These are phyloP conservation scores for Crepidodera aurea DNA, from an alignment of 2,888 invertebrate genomes.

Conservation along the genomic window DNA sequence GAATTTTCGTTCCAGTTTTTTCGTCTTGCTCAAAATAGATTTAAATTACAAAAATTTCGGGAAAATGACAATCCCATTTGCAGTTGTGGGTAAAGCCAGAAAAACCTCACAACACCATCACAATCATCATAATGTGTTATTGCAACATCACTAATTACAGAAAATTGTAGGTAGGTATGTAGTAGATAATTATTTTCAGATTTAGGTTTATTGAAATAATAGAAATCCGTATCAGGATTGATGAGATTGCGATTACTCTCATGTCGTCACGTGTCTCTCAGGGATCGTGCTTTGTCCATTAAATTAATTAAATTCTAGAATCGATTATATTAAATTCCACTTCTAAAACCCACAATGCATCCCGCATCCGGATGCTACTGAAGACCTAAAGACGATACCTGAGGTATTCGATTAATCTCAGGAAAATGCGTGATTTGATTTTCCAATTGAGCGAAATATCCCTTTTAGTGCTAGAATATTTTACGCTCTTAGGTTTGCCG, in stretches of 20 bases:
- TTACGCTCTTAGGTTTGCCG: background rate
- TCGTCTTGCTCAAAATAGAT: too few relatives aligned
- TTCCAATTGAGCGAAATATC: slow-evolving; percentile 1
- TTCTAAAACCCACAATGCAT: slow-evolving; percentile 17
- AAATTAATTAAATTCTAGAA: slow-evolving; percentile 25
- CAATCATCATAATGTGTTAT: too few relatives aligned
- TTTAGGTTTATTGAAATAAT: too few relatives aligned
- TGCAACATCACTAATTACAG: too few relatives aligned
- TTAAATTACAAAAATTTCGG: too few relatives aligned
- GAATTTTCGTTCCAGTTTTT: too few relatives aligned
- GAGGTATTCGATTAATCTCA: slow-evolving; percentile 16
- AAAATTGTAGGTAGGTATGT: too few relatives aligned
- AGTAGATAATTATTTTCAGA: too few relatives aligned
- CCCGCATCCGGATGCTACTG: slow-evolving; percentile 6
- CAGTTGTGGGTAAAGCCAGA: too few relatives aligned
- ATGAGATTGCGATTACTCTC: background rate
- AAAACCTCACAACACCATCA: too few relatives aligned
- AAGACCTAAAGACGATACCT: slow-evolving; percentile 12
- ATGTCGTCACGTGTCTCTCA: background rate
- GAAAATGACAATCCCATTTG: too few relatives aligned
- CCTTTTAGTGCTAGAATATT: background rate
- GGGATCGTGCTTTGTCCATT: slow-evolving; percentile 15
- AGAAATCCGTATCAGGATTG: too few relatives aligned
- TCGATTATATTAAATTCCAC: slow-evolving; percentile 27
- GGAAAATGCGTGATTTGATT: slow-evolving; percentile 18